Evolutionary conservation across 2,797 vertebrate genomes (phyloP), one percentile per base, ranked within the genome.

Genomic region (Nyctibius grandis): DNA sequence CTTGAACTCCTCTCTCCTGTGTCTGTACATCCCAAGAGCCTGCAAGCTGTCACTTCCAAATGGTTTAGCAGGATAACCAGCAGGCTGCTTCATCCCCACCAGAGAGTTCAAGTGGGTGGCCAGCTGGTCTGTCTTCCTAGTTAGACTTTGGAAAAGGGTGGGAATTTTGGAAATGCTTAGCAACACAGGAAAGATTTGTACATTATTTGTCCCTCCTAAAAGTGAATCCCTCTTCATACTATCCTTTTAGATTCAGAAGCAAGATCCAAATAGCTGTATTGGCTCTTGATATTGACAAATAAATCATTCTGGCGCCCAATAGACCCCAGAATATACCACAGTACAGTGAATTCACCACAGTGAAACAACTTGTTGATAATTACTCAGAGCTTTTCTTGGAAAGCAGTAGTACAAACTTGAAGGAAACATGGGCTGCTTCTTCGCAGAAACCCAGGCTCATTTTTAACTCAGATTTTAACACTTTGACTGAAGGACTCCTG

Each of bases 1-100:
- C 79, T 44, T 59, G 47, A 79, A 11, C 25, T 63, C 45, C 38
- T 64, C 73, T 75, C 67, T 51, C 4, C 0, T 69, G 54, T 54
- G 25, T 59, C 69, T 90, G 44, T 22, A 57, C 29, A 69, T 72
- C 91, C 94, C 63, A 80, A 53, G 42, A 94, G 60, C 13, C 75
- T 80, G 57, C 89, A 91, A 86, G 85, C 86, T 95, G 88, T 69
- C 80, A 40, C 53, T 90, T 92, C 73, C 82, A 94, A 90, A 84
- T 21, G 57, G 72, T 45, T 91, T 81, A 61, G 65, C 9, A 12
- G 38, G 50, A 65, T 90, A 94, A 96, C 61, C 76, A 84, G 80
- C 74, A 93, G 79, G 26, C 65, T 68, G 60, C 48, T 77, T 90
- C 60, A 31, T 64, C 61, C 82, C 34, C 70, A 88, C 94, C 83